These are phyloP conservation scores for Drosophila paranaensis DNA, from an alignment of 2,888 invertebrate genomes.

Conservation along the genomic window DNA sequence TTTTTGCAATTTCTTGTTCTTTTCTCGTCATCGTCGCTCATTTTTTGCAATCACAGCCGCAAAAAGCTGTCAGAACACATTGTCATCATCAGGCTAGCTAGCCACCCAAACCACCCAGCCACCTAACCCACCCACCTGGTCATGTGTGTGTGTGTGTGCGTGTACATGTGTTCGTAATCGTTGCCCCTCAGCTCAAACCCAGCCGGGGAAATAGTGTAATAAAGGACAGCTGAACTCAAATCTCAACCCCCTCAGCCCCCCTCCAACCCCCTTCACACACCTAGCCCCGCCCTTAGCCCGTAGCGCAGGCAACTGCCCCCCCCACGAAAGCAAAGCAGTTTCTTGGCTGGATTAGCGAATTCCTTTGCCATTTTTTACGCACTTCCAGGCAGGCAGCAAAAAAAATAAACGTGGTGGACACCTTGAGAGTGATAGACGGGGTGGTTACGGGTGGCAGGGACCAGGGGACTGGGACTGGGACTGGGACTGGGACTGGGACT, in stretches of 20 bases:
- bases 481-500: neutral
- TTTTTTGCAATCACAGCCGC: slow-evolving; percentile 78
- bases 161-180: slow-evolving; percentile 71
- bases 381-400: slow-evolving; percentile 24
- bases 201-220: slow-evolving; percentile 73
- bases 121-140: slow-evolving; percentile 61
- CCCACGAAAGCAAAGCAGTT: slow-evolving; percentile 12
- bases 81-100: slow-evolving; percentile 71
- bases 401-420: slow-evolving; percentile 57
- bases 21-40: slow-evolving; percentile 76
- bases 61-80: slow-evolving; percentile 78
- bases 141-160: slow-evolving; percentile 27
- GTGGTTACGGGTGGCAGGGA: neutral
- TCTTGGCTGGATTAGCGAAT: slow-evolving; percentile 74
- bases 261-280: neutral
- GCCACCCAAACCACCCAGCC: slow-evolving; percentile 21
- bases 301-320: slow-evolving; percentile 8
- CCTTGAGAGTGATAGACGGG: slow-evolving; percentile 34
- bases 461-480: neutral
- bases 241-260: neutral
- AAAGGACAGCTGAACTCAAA: slow-evolving; percentile 69
- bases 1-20: slow-evolving; percentile 74
- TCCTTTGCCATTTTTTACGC: slow-evolving; percentile 74
- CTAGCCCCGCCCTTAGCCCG: neutral
- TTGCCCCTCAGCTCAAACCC: slow-evolving; percentile 33